Evolutionary conservation across 1,140 invertebrate species (phyloP), one percentile per base, ranked within the genome.

Genomic region (Pectinophora gossypiella): DNA sequence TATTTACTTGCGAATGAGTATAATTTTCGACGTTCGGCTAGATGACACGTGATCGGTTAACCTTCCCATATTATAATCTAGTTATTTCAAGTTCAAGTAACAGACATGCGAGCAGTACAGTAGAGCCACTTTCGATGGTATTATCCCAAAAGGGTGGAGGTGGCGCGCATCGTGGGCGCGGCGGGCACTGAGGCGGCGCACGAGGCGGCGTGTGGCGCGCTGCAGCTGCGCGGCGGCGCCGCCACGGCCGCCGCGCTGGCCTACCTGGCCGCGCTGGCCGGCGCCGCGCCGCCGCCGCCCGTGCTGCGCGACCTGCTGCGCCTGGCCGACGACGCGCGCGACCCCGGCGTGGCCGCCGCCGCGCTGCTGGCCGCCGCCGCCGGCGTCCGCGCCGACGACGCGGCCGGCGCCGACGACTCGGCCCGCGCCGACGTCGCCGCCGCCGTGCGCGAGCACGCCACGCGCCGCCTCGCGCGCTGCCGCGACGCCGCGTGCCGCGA

Each of bases 151-250:
- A 59, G 59, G 35, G 22, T 53, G 16, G 47, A 35, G 18, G 43
- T 63, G 36, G 51, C 56, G 23, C 56, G 59, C n/a, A 47, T 51
- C 53, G 35, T 67, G 45, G 66, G 61, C 7, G 23, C 49, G 51
- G 51, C 53, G 18, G 64, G 60, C 23, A 36, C 59, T 12, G 56
- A 50, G 48, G 45, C 95, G 42, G 90, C 92, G 43, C 89, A 91
- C 58, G 95, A 95, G 67, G 91, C 93, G 62, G 92, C 91, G 22
- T 84, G 90, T 51, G 49, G 19, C 9, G 55, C 59, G 47, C 49
- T 71, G 51, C 59, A 59, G 32, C 63, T 74, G 51, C 32, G 22
- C 0, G 36, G 19, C 6, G n/a, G 5, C 10, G 63, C 57, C 64
- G 38, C 42, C 59, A 35, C 47, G n/a, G 9, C 20, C 19, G 15